A percentile compares a stretch with the other conserved stretches of the same genome.
Evolutionary conservation across 2,113 vertebrate species (phyloP).

Genomic region (Willisornis vidua): DNA sequence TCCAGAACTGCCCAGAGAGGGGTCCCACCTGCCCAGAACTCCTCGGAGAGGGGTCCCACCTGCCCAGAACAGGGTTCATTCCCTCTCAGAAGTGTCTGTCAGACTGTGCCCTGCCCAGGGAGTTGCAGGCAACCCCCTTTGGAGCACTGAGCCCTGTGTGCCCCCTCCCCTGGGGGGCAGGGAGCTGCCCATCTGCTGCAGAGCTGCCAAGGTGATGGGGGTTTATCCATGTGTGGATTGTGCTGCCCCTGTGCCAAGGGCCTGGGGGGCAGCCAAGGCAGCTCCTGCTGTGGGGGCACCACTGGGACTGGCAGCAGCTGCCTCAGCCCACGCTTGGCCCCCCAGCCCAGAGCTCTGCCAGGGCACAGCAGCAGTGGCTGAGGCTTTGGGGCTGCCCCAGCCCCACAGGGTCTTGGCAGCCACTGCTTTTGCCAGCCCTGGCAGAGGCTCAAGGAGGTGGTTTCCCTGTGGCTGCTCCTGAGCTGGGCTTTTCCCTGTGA

Average conservation of each 20-base stretch:
- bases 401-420: neutral
- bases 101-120: neutral
- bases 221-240: rapidly evolving
- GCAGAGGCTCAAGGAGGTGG: neutral
- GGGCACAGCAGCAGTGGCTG: neutral
- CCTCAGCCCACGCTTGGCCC: neutral
- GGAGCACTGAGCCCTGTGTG: neutral
- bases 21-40: too few relatives aligned
- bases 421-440: neutral
- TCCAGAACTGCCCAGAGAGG: too few relatives aligned
- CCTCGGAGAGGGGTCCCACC: neutral
- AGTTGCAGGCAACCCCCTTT: neutral
- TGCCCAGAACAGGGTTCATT: rapidly evolving
- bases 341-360: neutral
- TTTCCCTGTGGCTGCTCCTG: too few relatives aligned
- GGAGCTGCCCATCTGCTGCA: neutral
- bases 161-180: neutral
- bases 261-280: neutral
- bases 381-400: neutral
- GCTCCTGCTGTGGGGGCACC: neutral
- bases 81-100: neutral
- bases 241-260: neutral
- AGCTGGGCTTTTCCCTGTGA: neutral
- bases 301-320: neutral
- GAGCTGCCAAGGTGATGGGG: rapidly evolving